These are phyloP conservation scores for Artemisiospiza belli DNA, from an alignment of 2,113 vertebrate genomes.

Conservation along the genomic window DNA sequence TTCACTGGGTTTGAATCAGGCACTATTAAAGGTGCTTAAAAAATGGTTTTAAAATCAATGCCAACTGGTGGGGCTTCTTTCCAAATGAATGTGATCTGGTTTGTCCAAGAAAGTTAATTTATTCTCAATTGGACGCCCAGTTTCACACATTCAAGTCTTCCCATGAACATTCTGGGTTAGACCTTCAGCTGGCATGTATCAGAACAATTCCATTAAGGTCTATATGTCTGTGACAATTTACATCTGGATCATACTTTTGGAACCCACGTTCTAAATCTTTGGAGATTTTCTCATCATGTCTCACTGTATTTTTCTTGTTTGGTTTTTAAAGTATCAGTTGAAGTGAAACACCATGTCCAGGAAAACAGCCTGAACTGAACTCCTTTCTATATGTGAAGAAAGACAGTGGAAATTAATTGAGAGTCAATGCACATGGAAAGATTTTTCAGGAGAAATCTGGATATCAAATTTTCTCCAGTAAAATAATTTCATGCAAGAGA, in stretches of 20 bases:
- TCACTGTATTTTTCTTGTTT: conserved; percentile 38
- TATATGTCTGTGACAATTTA: conserved; percentile 18
- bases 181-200: conserved; percentile 33
- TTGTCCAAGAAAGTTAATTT: conserved; percentile 23
- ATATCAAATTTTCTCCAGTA: not conserved
- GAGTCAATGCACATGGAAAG: not conserved
- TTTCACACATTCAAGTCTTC: not conserved
- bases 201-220: conserved; percentile 10
- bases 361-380: not conserved
- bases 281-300: conserved; percentile 40
- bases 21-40: not conserved
- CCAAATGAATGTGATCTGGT: not conserved
- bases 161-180: not conserved
- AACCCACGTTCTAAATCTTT: not conserved
- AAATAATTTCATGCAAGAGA: not conserved
- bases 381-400: not conserved
- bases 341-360: not conserved
- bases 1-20: conserved; percentile 18
- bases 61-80: not conserved
- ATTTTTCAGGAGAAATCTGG: not conserved
- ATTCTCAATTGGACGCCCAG: accelerated
- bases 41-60: conserved; percentile 15
- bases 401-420: conserved; percentile 2
- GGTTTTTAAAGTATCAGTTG: not conserved
- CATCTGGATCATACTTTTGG: conserved; percentile 8